Conservation (phyloP, 2,888 invertebrate genomes). For the Andricus curvator region DNA sequence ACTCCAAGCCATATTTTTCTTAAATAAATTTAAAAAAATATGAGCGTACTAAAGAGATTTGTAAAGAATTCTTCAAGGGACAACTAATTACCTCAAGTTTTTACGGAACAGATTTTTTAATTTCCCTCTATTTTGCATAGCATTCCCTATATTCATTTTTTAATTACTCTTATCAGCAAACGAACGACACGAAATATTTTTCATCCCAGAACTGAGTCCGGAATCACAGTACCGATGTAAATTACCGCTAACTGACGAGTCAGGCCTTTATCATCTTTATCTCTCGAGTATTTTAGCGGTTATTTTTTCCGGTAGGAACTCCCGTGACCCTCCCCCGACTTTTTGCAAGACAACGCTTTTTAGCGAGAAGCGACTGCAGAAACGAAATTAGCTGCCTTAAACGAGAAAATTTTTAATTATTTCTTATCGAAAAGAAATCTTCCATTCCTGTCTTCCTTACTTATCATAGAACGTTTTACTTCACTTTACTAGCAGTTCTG, state of each 20-base stretch:
- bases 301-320: constrained; percentile 72
- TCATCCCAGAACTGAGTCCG: constrained; percentile 70
- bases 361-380: constrained; percentile 59
- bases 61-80: no score
- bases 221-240: constrained; percentile 77
- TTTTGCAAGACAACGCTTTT: constrained; percentile 53
- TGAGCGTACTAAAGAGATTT: no score
- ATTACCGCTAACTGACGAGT: constrained; percentile 73
- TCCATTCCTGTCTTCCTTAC: constrained; percentile 54
- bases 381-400: constrained; percentile 77
- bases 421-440: constrained; percentile 79
- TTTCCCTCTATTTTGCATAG: constrained; percentile 49
- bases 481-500: not conserved
- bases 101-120: constrained; percentile 9
- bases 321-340: constrained; percentile 54
- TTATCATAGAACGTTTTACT: not conserved
- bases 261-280: constrained; percentile 77
- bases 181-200: constrained; percentile 73
- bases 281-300: constrained; percentile 76
- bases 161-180: constrained; percentile 77
- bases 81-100: not conserved
- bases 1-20: no score
- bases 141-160: constrained; percentile 68
- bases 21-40: no score
- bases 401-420: constrained; percentile 79